Percentiles rank a stretch among this genome's conserved stretches.
Evolutionary conservation across 1,140 invertebrate species (phyloP).

Genomic region (Trichonephila inaurata): DNA sequence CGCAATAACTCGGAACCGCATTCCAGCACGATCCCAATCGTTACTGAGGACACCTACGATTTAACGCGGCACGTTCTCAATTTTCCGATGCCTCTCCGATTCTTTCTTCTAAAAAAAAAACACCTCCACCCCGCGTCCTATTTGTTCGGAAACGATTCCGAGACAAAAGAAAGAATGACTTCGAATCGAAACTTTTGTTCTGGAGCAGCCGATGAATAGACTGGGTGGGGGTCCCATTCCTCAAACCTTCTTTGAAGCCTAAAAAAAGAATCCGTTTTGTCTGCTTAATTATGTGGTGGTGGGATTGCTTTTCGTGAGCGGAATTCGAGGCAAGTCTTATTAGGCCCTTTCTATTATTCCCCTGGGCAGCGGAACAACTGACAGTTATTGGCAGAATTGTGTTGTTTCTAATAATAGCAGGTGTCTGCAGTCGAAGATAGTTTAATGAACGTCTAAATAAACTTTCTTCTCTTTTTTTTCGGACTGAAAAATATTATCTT

Average conservation of each 20-base stretch:
- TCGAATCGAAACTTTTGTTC: constrained; percentile 1
- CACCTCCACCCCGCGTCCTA: not conserved
- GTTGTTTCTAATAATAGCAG: not conserved
- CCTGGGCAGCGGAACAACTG: not conserved
- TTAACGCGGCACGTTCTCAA: not conserved
- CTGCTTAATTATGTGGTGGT: constrained; percentile 23
- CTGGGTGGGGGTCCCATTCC: not conserved
- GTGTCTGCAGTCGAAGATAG: not conserved
- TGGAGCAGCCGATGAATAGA: not conserved
- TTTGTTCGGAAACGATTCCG: not conserved
- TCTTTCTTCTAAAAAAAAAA: not conserved
- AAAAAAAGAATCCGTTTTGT: constrained; percentile 2
- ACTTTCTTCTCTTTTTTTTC: too few relatives aligned
- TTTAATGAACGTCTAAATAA: constrained; percentile 3
- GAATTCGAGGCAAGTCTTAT: constrained; percentile 27
- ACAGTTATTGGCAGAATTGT: not conserved
- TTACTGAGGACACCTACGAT: not conserved
- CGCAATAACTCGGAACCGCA: not conserved
- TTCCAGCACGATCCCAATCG: not conserved
- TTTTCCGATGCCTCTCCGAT: not conserved
- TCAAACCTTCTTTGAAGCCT: not conserved
- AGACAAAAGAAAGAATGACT: constrained; percentile 7
- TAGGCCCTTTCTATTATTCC: not conserved
- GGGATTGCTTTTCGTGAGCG: constrained; percentile 31
- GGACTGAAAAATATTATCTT: too few relatives aligned